These are phyloP conservation scores for Cydia fagiglandana DNA, from an alignment of 1,140 invertebrate genomes.

Conservation along the genomic window DNA sequence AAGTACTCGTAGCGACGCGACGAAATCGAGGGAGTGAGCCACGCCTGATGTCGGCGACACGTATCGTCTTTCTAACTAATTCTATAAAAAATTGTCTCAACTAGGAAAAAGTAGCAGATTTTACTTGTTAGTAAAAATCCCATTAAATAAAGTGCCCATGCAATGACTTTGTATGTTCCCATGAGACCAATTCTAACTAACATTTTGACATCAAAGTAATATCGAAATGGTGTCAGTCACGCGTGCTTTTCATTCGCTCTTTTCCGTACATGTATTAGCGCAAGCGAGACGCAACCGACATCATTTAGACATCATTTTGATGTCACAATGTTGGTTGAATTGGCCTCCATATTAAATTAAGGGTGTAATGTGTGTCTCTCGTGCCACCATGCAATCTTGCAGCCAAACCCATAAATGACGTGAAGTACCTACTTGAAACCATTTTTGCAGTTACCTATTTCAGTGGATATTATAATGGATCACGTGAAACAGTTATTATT, in stretches of 20 bases:
- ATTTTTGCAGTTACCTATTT: not conserved
- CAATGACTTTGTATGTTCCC: not conserved
- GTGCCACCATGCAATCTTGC: slow-evolving; percentile 19
- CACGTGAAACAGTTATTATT: slow-evolving; percentile 18
- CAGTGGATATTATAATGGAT: not conserved
- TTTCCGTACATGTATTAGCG: too few relatives aligned
- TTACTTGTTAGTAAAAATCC: not conserved
- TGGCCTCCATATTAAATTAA: not conserved
- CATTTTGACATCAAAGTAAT: too few relatives aligned
- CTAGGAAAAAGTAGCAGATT: not conserved
- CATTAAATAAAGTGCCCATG: not conserved
- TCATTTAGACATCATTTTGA: too few relatives aligned
- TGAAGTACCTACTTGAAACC: slow-evolving; percentile 3
- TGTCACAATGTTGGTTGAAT: not conserved
- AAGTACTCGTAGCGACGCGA: too few relatives aligned
- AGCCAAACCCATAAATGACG: not conserved
- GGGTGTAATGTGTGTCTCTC: slow-evolving; percentile 9
- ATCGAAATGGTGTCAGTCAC: too few relatives aligned
- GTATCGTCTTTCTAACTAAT: not conserved
- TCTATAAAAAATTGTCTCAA: not conserved
- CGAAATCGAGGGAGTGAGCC: too few relatives aligned
- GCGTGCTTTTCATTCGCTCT: too few relatives aligned
- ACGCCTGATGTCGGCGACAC: too few relatives aligned
- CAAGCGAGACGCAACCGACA: too few relatives aligned
- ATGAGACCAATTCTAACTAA: too few relatives aligned